Base-by-base conservation (phyloP, 2,888 invertebrate species). In the Saturnia japonica region DNA sequence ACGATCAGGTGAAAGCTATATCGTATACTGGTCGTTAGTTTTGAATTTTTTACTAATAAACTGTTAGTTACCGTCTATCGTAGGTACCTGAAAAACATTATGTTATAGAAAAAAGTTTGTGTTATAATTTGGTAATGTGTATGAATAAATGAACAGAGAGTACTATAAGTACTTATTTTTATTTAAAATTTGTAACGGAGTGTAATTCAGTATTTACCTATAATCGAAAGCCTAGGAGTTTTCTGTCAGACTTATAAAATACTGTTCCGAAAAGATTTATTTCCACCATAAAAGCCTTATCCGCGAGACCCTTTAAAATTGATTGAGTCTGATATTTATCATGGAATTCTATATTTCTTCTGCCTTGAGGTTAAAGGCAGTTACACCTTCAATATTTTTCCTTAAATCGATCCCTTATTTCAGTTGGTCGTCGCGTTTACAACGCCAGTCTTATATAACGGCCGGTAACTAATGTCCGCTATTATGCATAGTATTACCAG, bases 401-500 rank as follows among this genome's bases (percentile, higher is more conserved):
- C 64, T 22, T 25, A 71, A 43, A 71, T 71, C 71, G 71, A 68
- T 71, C 40, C 51, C 68, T 40, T 62, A 45, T 67, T 71, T 68
- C 25, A 71, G 43, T 67, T 47, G 14, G 40, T 12, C 57, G 28
- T 28, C 57, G 28, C 57, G 12, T 25, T 60, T 60, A 60, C 28
- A 60, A 60, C 57, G 57, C 45, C 28, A 42, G 28, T 7, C 67
- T 14, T 64, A 42, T 40, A 45, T 71, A 66, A 69, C 25, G 28
- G 19, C 19, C 45, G n/a, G 43, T 69, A 62, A 72, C 47, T 69
- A 72, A 72, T 69, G 69, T 60, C 45, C 40, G 25, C 66, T 67
- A 71, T 71, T 71, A 68, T 25, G 68, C 51, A 67, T 47, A 71
- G 71, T 67, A 57, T 69, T 71, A 45, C 69, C 71, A 69, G 40